phyloP scores from a whole-genome alignment of 1,140 invertebrate species.

The Drosophila obscura region DNA sequence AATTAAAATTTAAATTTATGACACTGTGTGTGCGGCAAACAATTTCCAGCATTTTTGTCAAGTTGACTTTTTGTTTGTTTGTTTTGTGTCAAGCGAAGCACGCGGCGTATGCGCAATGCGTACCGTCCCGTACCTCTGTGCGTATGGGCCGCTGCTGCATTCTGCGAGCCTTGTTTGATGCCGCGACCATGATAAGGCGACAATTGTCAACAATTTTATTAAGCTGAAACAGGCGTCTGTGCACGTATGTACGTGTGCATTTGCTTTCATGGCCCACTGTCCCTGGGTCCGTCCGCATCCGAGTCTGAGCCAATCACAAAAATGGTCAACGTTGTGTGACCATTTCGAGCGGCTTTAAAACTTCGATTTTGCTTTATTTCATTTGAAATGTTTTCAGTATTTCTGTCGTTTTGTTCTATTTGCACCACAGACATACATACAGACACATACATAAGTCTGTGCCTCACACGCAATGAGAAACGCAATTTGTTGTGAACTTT shows the following conservation, averaged over 20 bases:
- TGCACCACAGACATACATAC: constrained; percentile 13
- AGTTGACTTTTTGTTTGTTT: constrained; percentile 12
- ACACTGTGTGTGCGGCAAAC: constrained; percentile 62
- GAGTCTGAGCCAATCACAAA: constrained; percentile 67
- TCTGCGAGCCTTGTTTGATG: constrained; percentile 67
- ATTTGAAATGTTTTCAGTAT: constrained; percentile 44
- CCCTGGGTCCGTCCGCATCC: not conserved
- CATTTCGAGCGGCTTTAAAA: constrained; percentile 71
- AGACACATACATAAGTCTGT: constrained; percentile 18
- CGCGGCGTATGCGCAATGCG: constrained; percentile 49
- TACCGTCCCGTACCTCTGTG: not conserved
- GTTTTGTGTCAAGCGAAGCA: constrained; percentile 23
- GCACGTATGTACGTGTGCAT: constrained; percentile 7
- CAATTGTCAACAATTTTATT: constrained; percentile 82
- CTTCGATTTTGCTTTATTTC: constrained; percentile 66
- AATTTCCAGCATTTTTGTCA: constrained; percentile 39
- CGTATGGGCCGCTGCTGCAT: constrained; percentile 37
- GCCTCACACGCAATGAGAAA: constrained; percentile 52
- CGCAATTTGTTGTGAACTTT: constrained; percentile 69
- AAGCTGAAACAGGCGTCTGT: constrained; percentile 4
- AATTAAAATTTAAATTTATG: constrained; percentile 81
- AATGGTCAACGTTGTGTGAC: constrained; percentile 57
- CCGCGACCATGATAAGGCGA: constrained; percentile 72
- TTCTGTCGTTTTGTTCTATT: constrained; percentile 66
- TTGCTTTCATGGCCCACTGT: constrained; percentile 21